A percentile compares a stretch with the other conserved stretches of the same genome.
These are phyloP conservation scores for Butorides virescens DNA, from an alignment of 2,113 vertebrate species.

Conservation along the genomic window DNA sequence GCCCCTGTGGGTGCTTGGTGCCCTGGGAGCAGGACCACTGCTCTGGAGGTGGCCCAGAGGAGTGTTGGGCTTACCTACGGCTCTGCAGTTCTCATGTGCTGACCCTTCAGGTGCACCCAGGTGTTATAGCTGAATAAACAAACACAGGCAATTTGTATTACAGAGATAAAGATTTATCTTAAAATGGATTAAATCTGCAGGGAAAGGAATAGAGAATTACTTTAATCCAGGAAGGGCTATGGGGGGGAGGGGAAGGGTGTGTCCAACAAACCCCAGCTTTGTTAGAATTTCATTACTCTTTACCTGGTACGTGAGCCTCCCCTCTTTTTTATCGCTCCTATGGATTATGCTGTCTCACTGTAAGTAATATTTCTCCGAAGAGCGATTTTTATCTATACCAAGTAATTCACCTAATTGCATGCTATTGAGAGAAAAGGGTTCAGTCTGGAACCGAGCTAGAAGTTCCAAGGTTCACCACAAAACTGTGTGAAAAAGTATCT, in stretches of 20 bases:
- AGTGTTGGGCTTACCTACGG: background rate
- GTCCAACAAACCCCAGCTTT: background rate
- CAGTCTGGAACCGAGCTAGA: background rate
- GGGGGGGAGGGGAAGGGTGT: background rate
- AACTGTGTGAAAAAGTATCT: slow-evolving; percentile 32
- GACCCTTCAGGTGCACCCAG: background rate
- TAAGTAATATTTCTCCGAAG: slow-evolving; percentile 12
- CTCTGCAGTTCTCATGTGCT: background rate
- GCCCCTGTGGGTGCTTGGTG: background rate
- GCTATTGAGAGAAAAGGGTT: slow-evolving; percentile 39
- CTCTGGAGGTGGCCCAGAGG: background rate
- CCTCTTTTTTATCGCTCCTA: background rate
- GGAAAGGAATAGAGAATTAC: background rate
- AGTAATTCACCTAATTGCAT: slow-evolving; percentile 53
- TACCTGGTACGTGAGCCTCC: background rate
- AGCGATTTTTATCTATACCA: slow-evolving; percentile 38
- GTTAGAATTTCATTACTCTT: background rate
- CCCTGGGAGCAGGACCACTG: background rate
- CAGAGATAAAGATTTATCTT: background rate
- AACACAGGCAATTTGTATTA: background rate
- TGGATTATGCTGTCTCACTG: background rate
- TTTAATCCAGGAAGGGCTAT: background rate
- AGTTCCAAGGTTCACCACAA: slow-evolving; percentile 48
- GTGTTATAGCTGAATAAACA: background rate
- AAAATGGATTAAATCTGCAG: background rate